Base-by-base conservation (phyloP, 2,113 vertebrate genomes). In the Axis porcinus region DNA sequence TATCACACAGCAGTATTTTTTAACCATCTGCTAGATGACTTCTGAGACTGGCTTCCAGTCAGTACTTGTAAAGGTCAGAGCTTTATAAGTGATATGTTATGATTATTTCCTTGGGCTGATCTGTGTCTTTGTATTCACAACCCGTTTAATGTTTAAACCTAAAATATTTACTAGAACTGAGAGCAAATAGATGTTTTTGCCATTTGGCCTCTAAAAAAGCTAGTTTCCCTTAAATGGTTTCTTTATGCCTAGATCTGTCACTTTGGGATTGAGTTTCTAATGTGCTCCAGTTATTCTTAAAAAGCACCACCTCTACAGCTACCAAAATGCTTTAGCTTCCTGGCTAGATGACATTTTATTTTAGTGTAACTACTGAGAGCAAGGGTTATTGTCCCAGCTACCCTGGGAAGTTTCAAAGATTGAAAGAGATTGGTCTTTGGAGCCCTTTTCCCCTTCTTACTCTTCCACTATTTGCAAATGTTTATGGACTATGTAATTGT, bases 361-460 rank as follows among this genome's bases (percentile, higher is more conserved):
- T 50, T 52, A 57, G 79, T 86, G 13, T 23, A 55, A 74, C 30
- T 52, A 58, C 33, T 6, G 60, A 84, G 60, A 95, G 25, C 27
- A 92, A 95, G 3, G 40, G 30, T 82, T 64, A 92, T 85, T 91
- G 79, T 67, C 67, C 89, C 62, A 67, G 27, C 23, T 82, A 67
- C 43, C 23, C 33, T 58, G 67, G 45, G 7, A 90, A 87, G 16
- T 89, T 92, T 85, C 36, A 89, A 89, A 95, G 79, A 91, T 92
- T 92, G 91, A 87, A 97, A 78, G 74, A 97, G 60, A 81, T 62
- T 87, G 52, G 30, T 83, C 45, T 96, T 95, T n/a, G 54, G 45
- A 86, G 55, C 28, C 55, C 19, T 64, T 96, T 86, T 28, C 0
- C 43, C 7, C 25, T 86, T 91, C 90, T 85, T 83, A 89, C 95